Base-by-base conservation (phyloP, 2,113 vertebrate species). In the Donacobius atricapilla region DNA sequence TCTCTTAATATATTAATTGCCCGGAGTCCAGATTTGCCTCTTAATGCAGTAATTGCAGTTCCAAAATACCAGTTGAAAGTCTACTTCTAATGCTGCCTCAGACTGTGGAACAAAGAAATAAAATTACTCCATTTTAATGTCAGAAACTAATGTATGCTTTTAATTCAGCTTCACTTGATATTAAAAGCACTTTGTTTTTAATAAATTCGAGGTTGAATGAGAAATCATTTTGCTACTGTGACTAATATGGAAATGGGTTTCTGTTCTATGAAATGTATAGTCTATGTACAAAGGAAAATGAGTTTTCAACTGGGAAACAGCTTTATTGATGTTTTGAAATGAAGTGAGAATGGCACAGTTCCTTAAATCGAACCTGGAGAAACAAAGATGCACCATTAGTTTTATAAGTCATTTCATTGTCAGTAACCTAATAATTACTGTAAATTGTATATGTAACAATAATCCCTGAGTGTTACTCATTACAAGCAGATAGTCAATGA, bases 111-210 rank as follows among this genome's bases (percentile, higher is more conserved):
- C 31, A 65, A 65, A 48, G 31, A 76, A 94, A 54, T 78, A 23
- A 81, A 83, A 96, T 63, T 5, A 14, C 18, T 69, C 53, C 13
- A 77, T 84, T 95, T 94, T 80, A 71, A 86, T 78, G 89, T 91
- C 40, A 78, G 47, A 30, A 83, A 22, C 14, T 65, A 91, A 94
- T 45, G 8, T 72, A 60, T 71, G 37, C 51, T 87, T 92, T 95
- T 66, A 87, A 88, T 96, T 39, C 45, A 82, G 57, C 40, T 96
- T 95, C 69, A 83, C 83, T 53, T 50, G 88, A 20, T 54, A 75
- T 76, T 80, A 95, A 94, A 91, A 64, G 2, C 27, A 89, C 10
- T 87, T 83, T 60, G 18, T 79, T 97, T 97, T 96, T 80, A 96
- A 90, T 72, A 92, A 96, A 44, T 33, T 68, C 69, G 19, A 94